Conservation (phyloP, 2,797 vertebrate genomes). For the Uromys caudimaculatus region DNA sequence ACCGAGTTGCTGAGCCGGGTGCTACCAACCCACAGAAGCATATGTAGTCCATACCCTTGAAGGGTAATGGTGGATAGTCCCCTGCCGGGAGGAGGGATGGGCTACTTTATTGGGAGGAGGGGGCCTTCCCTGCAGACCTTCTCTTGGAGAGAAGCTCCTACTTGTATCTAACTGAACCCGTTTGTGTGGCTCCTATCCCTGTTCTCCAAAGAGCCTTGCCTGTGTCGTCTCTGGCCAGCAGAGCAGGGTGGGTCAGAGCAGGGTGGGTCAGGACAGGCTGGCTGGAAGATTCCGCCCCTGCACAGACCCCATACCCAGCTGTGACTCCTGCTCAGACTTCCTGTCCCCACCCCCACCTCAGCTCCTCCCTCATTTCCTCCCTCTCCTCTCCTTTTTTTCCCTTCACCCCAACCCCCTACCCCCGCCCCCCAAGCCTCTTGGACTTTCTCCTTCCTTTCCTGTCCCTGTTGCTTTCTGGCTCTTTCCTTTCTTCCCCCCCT, state of each 20-base stretch:
- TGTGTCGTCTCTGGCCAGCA: not conserved
- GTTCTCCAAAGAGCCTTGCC: not conserved
- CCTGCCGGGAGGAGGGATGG: not conserved
- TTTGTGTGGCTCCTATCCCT: not conserved
- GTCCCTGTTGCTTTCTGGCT: not conserved
- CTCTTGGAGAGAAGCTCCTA: not conserved
- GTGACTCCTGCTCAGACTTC: not conserved
- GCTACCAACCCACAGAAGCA: not conserved
- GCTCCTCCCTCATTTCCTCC: too few species aligned
- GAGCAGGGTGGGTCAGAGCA: not conserved
- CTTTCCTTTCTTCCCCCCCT: rapidly evolving
- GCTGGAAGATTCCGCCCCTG: not conserved
- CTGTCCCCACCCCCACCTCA: not conserved
- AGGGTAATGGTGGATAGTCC: not conserved
- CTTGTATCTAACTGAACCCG: not conserved
- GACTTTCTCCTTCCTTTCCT: not conserved
- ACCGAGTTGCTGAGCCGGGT: not conserved
- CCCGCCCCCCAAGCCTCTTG: not conserved
- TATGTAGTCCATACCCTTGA: not conserved
- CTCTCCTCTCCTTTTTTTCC: not conserved
- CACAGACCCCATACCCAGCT: not conserved
- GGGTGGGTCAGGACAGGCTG: not conserved
- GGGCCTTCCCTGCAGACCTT: not conserved
- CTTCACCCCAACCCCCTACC: too few species aligned
- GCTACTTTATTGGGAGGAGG: not conserved